Base-by-base conservation (phyloP, 2,797 vertebrate species). In the Sebastes iracundus region DNA sequence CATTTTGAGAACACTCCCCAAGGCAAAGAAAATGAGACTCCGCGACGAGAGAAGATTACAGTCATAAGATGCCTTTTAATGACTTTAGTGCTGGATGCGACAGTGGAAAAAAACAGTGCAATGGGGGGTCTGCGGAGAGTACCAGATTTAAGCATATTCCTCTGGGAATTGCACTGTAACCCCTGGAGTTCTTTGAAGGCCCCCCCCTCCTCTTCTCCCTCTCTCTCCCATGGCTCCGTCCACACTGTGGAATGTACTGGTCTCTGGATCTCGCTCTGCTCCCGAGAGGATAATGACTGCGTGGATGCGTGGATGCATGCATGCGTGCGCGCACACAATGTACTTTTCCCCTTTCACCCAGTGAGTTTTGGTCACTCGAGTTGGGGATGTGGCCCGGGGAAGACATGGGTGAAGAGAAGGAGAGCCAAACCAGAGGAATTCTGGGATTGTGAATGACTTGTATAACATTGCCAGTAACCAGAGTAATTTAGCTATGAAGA, bases 201-300 rank as follows among this genome's bases (percentile, higher is more conserved):
- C 75, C 55, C 58, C 58, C 22, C 59, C 55, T 16, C 20, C 20
- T 52, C 49, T 18, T 16, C 1, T 18, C 42, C 22, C 46, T 25
- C 76, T 86, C 68, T 62, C 70, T 72, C 85, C 79, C 65, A 25
- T 76, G 76, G 78, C 83, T 82, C 72, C 63, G 72, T 75, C 68
- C 81, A 78, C 82, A 66, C 76, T 60, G 82, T 79, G 91, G 91
- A 94, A 94, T 93, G 87, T 77, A 46, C 83, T 88, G 88, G 76
- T 82, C 86, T 85, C 77, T 83, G 84, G 87, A 80, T 82, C 68
- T 72, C 0, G 71, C 80, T 86, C 80, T 23, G 77, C 78, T 93
- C 90, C 87, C 89, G 13, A 52, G 84, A 87, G 93, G 69, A 86
- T 89, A 85, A 83, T 78, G 82, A 69, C 83, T 78, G 59, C 5